A percentile compares a stretch with the other conserved stretches of the same genome.
Conservation (phyloP, 1,140 invertebrate species). For the Drosophila rufa region DNA sequence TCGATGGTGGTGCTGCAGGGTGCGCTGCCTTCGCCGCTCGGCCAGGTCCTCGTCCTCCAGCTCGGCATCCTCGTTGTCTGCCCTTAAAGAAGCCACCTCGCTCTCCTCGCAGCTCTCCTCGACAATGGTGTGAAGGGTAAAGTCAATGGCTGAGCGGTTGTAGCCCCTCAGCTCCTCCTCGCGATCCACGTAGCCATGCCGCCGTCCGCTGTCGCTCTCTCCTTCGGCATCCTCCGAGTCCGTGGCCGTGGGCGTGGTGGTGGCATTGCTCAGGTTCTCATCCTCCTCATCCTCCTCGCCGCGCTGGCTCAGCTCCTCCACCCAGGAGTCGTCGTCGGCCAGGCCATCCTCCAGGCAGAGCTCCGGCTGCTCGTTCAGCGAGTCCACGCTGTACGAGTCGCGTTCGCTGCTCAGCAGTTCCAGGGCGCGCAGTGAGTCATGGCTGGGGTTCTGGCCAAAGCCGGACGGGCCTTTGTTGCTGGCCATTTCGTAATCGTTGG, state of each 20-base stretch:
- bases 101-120: constrained; percentile 97
- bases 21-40: constrained; percentile 75
- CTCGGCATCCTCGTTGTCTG: constrained; percentile 68
- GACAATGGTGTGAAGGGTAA: constrained; percentile 96
- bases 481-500: constrained; percentile 42
- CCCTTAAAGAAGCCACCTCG: constrained; percentile 88
- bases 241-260: constrained; percentile 86
- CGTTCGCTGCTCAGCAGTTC: constrained; percentile 64
- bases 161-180: constrained; percentile 93
- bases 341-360: constrained; percentile 90
- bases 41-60: constrained; percentile 51
- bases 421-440: constrained; percentile 60
- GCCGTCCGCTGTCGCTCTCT: constrained; percentile 53
- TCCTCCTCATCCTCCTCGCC: constrained; percentile 90
- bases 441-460: constrained; percentile 68
- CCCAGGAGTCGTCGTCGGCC: constrained; percentile 95
- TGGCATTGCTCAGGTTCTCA: constrained; percentile 87
- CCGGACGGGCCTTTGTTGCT: constrained; percentile 33
- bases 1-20: constrained; percentile 85
- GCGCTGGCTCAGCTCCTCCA: constrained; percentile 92
- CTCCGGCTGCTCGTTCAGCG: constrained; percentile 56
- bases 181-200: constrained; percentile 87
- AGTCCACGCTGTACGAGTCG: constrained; percentile 71
- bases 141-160: constrained; percentile 92
- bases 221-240: constrained; percentile 85